Base-by-base conservation (phyloP, 2,113 vertebrate species). In the Tichodroma muraria region DNA sequence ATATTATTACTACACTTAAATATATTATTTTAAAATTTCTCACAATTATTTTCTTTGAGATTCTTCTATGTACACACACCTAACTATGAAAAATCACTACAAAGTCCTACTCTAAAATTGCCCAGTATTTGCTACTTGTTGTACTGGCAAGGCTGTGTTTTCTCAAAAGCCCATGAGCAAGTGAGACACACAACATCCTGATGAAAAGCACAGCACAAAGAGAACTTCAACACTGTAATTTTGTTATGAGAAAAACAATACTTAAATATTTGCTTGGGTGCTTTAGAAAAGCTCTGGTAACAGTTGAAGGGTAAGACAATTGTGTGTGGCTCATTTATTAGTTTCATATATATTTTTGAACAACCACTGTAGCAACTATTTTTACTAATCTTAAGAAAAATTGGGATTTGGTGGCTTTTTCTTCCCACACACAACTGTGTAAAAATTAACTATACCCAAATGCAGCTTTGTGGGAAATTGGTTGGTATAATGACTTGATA, bases 381-480 rank as follows among this genome's bases (percentile, higher is more conserved):
- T 80, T 83, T 68, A 57, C 42, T 50, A 52, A 50, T 60, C 63
- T 88, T 56, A 23, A 47, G 59, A 89, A 73, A 70, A 71, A n/a
- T 5, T 47, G 28, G 6, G 22, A 52, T 96, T 97, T 97, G 96
- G 97, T 94, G 97, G 95, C 97, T 98, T 98, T 86, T 88, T 98
- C 98, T 98, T 97, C 97, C 97, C 98, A 97, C 96, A 97, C 79
- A 89, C 56, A 94, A 69, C 75, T 88, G 64, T 86, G 60, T 96
- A 96, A 98, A 98, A 98, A 98, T 98, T 98, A 99, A 98, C 95
- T 85, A 40, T 47, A 90, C 91, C 97, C 97, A 98, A 98, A 98
- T 97, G 97, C 98, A 98, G 97, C 98, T 97, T 97, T 97, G 97
- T 98, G 98, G 98, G 97, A 98, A 98, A 98, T 97, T 98, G 98